phyloP scores from a whole-genome alignment of 2,113 vertebrate genomes.

The Crotophaga sulcirostris region DNA sequence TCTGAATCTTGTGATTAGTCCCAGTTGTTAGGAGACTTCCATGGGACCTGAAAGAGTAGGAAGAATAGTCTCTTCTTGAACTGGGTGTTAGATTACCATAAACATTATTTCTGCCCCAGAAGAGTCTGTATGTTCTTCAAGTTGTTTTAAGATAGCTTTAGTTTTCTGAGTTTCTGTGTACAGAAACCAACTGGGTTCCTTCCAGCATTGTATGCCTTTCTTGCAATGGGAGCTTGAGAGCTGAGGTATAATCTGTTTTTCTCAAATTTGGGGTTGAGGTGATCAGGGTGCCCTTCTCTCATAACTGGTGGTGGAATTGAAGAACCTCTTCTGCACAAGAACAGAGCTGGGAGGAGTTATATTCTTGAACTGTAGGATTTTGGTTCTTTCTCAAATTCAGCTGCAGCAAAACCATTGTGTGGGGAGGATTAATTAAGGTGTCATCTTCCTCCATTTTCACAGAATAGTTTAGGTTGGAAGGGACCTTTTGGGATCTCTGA shows the following conservation, averaged over 20 bases:
- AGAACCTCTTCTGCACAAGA: background rate
- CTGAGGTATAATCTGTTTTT: background rate
- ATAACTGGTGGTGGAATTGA: background rate
- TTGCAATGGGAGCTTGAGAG: background rate
- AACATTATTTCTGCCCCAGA: background rate
- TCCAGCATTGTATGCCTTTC: background rate
- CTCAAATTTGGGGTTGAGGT: background rate
- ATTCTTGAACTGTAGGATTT: background rate
- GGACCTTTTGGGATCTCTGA: background rate
- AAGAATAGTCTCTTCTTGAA: background rate
- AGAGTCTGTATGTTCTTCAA: background rate
- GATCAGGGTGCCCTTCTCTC: background rate
- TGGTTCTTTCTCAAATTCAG: background rate
- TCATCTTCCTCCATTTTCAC: background rate
- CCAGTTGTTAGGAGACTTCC: background rate
- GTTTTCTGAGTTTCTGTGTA: background rate
- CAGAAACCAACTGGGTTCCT: background rate
- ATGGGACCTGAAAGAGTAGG: background rate
- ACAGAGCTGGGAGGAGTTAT: background rate
- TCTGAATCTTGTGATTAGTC: background rate
- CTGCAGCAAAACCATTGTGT: background rate
- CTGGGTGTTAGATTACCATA: background rate
- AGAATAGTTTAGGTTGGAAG: background rate
- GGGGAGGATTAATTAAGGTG: background rate
- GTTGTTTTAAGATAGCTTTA: background rate